Conservation (phyloP, 2,888 invertebrate species). For the Agonopterix subpropinquella region DNA sequence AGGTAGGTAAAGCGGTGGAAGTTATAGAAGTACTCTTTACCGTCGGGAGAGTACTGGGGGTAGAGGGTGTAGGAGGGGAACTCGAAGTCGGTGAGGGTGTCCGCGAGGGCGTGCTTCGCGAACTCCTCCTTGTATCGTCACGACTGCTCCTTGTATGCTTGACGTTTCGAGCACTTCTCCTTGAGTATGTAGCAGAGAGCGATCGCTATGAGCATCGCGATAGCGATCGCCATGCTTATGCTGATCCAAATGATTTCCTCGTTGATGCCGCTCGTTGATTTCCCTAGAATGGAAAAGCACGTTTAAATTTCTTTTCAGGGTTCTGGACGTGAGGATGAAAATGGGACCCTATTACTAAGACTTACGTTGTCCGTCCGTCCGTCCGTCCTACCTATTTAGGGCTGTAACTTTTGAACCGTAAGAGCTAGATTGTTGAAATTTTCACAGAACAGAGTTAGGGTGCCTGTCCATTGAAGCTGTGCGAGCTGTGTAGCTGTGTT, state of each 20-base stretch:
- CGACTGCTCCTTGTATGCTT: constrained; percentile 83
- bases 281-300: constrained; percentile 70
- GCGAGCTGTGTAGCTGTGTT: too few relatives aligned
- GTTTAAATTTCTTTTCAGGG: too few relatives aligned
- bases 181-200: constrained; percentile 88
- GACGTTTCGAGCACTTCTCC: constrained; percentile 86
- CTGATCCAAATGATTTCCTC: constrained; percentile 93
- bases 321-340: too few relatives aligned
- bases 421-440: too few relatives aligned
- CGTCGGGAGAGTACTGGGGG: constrained; percentile 65
- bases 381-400: too few relatives aligned
- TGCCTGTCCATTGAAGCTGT: too few relatives aligned
- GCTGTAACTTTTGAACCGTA: too few relatives aligned
- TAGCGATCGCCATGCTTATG: constrained; percentile 90
- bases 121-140: constrained; percentile 76
- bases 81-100: constrained; percentile 53
- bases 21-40: constrained; percentile 67
- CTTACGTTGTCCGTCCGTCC: too few relatives aligned
- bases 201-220: constrained; percentile 86
- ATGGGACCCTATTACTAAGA: too few relatives aligned
- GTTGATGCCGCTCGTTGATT: constrained; percentile 88
- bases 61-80: constrained; percentile 60
- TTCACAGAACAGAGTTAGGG: too few relatives aligned
- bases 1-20: constrained; percentile 66
- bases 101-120: constrained; percentile 60